Conservation (phyloP, 1,140 invertebrate genomes). For the Sesamia nonagrioides region DNA sequence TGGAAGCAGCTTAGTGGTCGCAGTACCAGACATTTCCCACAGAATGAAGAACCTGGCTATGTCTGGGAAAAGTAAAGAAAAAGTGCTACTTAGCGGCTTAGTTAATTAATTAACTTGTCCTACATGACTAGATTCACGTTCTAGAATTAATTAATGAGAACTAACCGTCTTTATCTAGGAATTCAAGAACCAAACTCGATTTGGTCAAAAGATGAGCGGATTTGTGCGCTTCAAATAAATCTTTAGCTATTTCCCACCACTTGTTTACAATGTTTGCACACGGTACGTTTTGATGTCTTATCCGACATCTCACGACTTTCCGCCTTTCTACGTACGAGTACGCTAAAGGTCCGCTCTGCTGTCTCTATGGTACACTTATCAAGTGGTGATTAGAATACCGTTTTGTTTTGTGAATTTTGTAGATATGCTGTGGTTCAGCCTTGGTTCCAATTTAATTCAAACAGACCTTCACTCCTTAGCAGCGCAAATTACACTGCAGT, state of each 20-base stretch:
- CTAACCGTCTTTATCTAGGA: neutral
- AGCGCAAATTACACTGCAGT: neutral
- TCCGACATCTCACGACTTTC: slow-evolving; percentile 76
- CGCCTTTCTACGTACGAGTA: slow-evolving; percentile 76
- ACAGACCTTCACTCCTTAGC: no score
- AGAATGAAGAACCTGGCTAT: neutral
- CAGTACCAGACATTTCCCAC: neutral
- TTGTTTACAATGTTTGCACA: slow-evolving; percentile 61
- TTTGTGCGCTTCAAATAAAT: slow-evolving; percentile 39
- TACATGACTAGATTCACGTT: neutral
- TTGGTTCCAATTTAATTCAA: neutral
- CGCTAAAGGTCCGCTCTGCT: slow-evolving; percentile 66
- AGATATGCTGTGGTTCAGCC: neutral
- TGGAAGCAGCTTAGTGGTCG: neutral
- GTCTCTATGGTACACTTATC: slow-evolving; percentile 20
- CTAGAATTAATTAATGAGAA: slow-evolving; percentile 14
- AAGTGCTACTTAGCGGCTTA: neutral
- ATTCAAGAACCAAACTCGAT: neutral
- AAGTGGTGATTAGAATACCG: neutral
- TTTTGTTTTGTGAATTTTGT: neutral
- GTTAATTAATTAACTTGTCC: neutral
- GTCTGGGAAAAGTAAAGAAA: neutral
- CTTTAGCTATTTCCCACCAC: slow-evolving; percentile 20
- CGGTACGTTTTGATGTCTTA: slow-evolving; percentile 71
- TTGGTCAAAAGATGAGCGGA: slow-evolving; percentile 9